A percentile compares a stretch with the other conserved stretches of the same genome.
These are phyloP conservation scores for Mythimna albipuncta DNA, from an alignment of 2,888 invertebrate species.

Conservation along the genomic window DNA sequence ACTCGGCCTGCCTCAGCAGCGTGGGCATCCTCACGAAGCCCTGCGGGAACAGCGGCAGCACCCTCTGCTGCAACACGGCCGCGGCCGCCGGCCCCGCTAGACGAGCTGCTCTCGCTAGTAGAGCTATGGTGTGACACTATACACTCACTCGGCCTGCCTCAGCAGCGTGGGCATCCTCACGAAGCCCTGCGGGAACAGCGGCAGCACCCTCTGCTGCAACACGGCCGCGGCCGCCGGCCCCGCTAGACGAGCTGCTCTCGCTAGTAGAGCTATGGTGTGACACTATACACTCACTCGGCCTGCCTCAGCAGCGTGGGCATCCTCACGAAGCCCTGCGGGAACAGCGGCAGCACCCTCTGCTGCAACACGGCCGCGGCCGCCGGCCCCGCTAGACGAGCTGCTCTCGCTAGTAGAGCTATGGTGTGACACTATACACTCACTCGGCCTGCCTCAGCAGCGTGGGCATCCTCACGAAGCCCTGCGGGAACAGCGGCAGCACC, in stretches of 20 bases:
- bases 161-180: slow-evolving; percentile 76
- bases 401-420: slow-evolving; percentile 58
- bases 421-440: slow-evolving; percentile 70
- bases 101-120: not conserved
- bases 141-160: slow-evolving; percentile 87
- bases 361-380: not conserved
- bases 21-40: slow-evolving; percentile 17
- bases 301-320: slow-evolving; percentile 84
- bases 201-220: not conserved
- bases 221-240: not conserved
- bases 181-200: slow-evolving; percentile 3
- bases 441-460: slow-evolving; percentile 89
- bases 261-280: not conserved
- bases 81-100: not conserved
- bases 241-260: not conserved
- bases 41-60: slow-evolving; percentile 10
- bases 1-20: slow-evolving; percentile 29
- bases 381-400: not conserved
- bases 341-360: slow-evolving; percentile 3
- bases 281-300: slow-evolving; percentile 80
- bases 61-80: not conserved
- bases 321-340: slow-evolving; percentile 3
- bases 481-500: slow-evolving; percentile 8
- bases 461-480: slow-evolving; percentile 10
- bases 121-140: not conserved